Base-by-base conservation (phyloP, 1,140 invertebrate genomes). In the Triops longicaudatus region DNA sequence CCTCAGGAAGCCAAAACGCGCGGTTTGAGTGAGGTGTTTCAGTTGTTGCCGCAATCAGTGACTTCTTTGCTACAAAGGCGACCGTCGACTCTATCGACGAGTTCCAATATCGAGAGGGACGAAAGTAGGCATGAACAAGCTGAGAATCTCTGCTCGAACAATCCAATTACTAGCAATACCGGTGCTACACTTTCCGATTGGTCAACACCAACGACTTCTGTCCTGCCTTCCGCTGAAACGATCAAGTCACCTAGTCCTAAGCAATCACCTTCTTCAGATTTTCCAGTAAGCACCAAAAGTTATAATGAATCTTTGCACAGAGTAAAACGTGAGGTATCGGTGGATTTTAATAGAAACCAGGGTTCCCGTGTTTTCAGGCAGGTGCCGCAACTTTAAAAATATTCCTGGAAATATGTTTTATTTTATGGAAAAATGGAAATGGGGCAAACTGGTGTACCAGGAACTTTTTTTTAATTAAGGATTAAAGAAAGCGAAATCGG, bases 21-120 rank as follows among this genome's bases (percentile, higher is more conserved):
- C 42, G 79, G 79, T 63, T 72, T 80, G 50, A 75, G 78, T n/a
- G 79, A 80, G 63, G 28, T 80, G 12, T 74, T 79, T 14, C 78
- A 80, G 31, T 37, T 76, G 14, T 37, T 76, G 50, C 78, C 79
- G 17, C 31, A 63, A 31, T 78, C 76, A 14, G 42, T 76, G 1
- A 77, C 72, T 43, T 77, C 76, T 6, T 73, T 72, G 72, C 44
- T 77, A 1, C 28, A 37, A 22, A 31, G 42, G 12, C 41, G 76
- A 11, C 71, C 43, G 7, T 73, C 72, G 1, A 72, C 26, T 14
- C 9, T 63, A 17, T 63, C 50, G 22, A 1, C 50, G 6, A 63
- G 9, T 22, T 14, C 50, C 10, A 63, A 63, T 22, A 9, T 17
- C 50, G 50, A 63, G 22, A 17, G 50, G 14, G 50, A 73, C 14